Evolutionary conservation across 2,113 vertebrate genomes (phyloP).

Genomic region (Myrmecophaga tridactyla): DNA sequence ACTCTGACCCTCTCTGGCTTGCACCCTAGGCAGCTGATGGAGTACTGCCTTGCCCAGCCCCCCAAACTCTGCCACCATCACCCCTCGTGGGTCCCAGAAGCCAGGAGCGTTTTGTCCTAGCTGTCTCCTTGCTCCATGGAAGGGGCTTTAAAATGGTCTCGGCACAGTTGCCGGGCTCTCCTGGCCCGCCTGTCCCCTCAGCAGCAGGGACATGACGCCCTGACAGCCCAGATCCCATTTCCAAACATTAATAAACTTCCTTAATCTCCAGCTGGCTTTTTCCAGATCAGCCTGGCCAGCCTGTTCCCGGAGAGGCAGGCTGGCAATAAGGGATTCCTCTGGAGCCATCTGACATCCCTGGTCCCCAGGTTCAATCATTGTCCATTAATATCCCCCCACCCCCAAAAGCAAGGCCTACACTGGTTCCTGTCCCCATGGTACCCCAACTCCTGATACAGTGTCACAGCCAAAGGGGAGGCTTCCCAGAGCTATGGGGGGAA

Average conservation of each 20-base stretch:
- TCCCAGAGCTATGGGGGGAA: neutral
- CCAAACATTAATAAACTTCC: conserved; percentile 73
- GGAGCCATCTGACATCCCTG: neutral
- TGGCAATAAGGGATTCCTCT: neutral
- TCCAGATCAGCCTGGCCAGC: conserved; percentile 11
- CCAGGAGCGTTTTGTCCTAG: neutral
- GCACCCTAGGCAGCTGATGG: neutral
- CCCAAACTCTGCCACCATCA: neutral
- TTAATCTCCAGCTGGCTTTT: conserved; percentile 68
- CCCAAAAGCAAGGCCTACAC: neutral
- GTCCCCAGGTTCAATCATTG: neutral
- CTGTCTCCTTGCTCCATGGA: neutral
- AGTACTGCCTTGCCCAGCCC: neutral
- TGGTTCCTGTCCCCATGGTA: neutral
- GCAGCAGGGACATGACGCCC: neutral
- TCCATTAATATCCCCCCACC: neutral
- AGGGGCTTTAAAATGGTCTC: neutral
- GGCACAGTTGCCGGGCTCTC: neutral
- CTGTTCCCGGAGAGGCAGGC: neutral
- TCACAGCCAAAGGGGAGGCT: neutral
- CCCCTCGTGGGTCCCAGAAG: neutral
- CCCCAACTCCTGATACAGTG: neutral
- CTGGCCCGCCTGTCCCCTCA: conserved; percentile 24
- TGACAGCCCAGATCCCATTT: conserved; percentile 65
- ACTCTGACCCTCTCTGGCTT: neutral